Conservation (phyloP, 2,797 vertebrate genomes). For the Oreochromis mossambicus region DNA sequence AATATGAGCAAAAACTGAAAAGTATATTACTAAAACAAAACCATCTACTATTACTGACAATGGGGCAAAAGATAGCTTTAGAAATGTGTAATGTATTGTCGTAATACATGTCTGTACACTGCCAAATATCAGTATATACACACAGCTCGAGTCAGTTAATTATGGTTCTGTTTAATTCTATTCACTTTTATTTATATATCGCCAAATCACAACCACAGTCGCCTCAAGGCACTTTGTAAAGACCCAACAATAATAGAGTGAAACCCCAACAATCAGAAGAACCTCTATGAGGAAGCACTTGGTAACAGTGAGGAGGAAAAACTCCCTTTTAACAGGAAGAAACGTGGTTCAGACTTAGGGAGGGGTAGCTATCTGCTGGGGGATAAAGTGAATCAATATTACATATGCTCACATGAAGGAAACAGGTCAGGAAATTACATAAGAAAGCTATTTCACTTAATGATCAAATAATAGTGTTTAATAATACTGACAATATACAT, state of each 20-base stretch:
- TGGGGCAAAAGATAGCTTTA: not conserved
- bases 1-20: not conserved
- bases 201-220: not conserved
- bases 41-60: not conserved
- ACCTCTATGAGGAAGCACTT: not conserved
- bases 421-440: not conserved
- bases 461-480: not conserved
- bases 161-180: not conserved
- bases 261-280: not conserved
- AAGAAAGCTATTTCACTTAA: not conserved
- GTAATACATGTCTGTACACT: not conserved
- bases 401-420: not conserved
- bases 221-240: accelerated
- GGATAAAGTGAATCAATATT: not conserved
- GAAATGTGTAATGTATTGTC: not conserved
- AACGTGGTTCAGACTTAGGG: not conserved
- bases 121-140: not conserved
- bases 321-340: not conserved
- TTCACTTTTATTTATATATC: accelerated
- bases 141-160: not conserved
- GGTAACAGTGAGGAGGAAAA: not conserved
- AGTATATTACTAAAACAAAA: not conserved
- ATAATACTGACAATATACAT: not conserved
- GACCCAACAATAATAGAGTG: not conserved
- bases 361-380: not conserved